Base-by-base conservation (phyloP, 92 coral and sea anemone species). In the Epizoanthus rinbou region DNA sequence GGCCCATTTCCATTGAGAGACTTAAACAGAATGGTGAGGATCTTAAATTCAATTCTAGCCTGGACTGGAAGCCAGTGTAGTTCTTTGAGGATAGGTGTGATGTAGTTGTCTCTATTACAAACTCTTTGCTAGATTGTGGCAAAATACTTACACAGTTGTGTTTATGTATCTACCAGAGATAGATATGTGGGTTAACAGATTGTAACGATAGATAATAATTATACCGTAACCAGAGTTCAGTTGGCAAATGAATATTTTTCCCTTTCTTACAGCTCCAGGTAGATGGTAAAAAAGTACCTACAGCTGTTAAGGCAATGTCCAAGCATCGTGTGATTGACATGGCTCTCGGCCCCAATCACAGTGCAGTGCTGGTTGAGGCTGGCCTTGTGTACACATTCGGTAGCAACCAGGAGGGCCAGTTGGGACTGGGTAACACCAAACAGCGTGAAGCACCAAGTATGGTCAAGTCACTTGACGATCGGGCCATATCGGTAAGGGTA, bases 351-450 rank as follows among this genome's bases (percentile, higher is more conserved):
- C 97, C 95, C 54, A 76, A 86, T 78, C 99, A 96, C 85, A 94
- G 98, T 84, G 91, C 99, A 10, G 99, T 93, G 80, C 88, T 96
- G 80, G 98, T 96, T 21, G 98, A 96, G 19, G 94, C 95, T 33
- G 98, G 99, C 80, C 97, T 91, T 31, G 94, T 96, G 86, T 93
- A 91, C 89, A 96, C 98, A 33, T 96, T 96, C 82, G 99, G 99
- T 54, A 90, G 87, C 65, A 96, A 96, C 87, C 87, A 91, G 67
- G 88, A 82, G 66, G 99, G 99, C 21, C 97, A 96, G 84, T 86
- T 96, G 79, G 99, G 97, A 47, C 87, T 91, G 65, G 96, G 94
- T 15, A 96, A 92, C 85, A 87, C 92, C 24, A 96, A 96, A 84
- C 92, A 92, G 28, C 91, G 98, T 73, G 99, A 96, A 11, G 98